Base-by-base conservation (phyloP, 2,113 vertebrate genomes). In the Toxotes chatareus region DNA sequence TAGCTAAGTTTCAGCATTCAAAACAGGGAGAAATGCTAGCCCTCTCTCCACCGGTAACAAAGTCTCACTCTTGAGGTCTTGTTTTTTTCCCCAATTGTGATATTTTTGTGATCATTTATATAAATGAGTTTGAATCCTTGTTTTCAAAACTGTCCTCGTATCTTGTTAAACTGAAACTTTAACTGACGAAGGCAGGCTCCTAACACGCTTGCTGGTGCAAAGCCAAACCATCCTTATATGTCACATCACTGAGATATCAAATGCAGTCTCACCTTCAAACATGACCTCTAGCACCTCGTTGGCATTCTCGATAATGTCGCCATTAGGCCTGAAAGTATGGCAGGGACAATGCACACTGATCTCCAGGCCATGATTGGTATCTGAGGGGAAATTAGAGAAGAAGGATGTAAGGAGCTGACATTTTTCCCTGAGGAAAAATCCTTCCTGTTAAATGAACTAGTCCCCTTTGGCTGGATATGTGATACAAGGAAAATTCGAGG, bases 321-420 rank as follows among this genome's bases (percentile, higher is more conserved):
- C 97, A 0, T 99, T 99, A 46, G 97, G 94, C 86, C 96, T 97
- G 91, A 99, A 97, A 74, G 97, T 98, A 93, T 99, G 97, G 86
- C 97, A 99, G 53, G 98, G 98, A 86, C 98, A 99, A 38, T 99
- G 97, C 71, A 99, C 97, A 65, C 97, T 99, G 83, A 99, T 97
- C 94, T 99, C 98, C 95, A 99, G 93, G 80, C 98, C 98, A 27
- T 97, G 94, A 85, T 98, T 99, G 79, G 97, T 97, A 83, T 98
- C 98, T 99, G 94, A 78, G 87, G 90, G 86, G 76, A 94, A 93
- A 76, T 38, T 17, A 79, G 77, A 79, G 66, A 76, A 87, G 68
- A 80, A 23, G 47, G 69, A 67, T 65, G 27, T 83, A 53, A 85
- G 74, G 38, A 42, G 53, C 72, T 53, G 53, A 73, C 53, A 70